Conservation (phyloP, 2,797 vertebrate genomes). For the Microctenopoma lineatum region DNA sequence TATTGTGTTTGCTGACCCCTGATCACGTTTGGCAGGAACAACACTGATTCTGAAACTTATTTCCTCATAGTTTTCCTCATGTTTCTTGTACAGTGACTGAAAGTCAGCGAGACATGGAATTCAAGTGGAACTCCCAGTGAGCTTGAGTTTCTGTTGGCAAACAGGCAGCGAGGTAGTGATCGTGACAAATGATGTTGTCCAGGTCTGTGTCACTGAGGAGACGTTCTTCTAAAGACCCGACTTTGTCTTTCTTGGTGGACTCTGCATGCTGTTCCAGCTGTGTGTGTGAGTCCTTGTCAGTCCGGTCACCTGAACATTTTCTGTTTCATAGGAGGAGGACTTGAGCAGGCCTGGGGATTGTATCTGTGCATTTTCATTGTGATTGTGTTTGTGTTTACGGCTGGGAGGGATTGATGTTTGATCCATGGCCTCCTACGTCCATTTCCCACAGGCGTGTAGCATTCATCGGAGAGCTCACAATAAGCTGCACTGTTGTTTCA, state of each 20-base stretch:
- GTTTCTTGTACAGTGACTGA: background rate
- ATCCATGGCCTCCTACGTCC: slow-evolving; percentile 71
- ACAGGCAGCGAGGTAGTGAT: background rate
- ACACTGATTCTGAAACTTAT: background rate
- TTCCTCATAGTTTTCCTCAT: slow-evolving; percentile 12
- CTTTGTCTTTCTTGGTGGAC: slow-evolving; percentile 1
- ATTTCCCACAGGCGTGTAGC: slow-evolving; percentile 64
- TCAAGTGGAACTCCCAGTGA: background rate
- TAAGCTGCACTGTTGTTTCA: slow-evolving; percentile 71
- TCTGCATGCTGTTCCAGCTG: background rate
- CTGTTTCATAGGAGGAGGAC: slow-evolving; percentile 59
- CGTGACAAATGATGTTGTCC: too few relatives aligned
- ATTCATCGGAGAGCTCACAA: slow-evolving; percentile 69
- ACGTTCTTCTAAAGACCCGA: background rate
- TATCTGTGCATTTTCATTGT: slow-evolving; percentile 37
- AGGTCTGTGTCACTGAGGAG: background rate
- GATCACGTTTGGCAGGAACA: slow-evolving; percentile 1
- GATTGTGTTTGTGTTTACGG: slow-evolving; percentile 31
- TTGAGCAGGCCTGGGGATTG: slow-evolving; percentile 42
- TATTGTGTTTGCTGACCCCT: slow-evolving; percentile 38
- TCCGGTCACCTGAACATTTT: slow-evolving; percentile 68
- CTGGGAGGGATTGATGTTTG: slow-evolving; percentile 66
- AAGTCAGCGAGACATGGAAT: slow-evolving; percentile 7
- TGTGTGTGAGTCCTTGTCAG: slow-evolving; percentile 22
- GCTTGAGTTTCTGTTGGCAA: background rate